phyloP scores from a whole-genome alignment of 2,797 vertebrate genomes.

The Myotis pilosus region DNA sequence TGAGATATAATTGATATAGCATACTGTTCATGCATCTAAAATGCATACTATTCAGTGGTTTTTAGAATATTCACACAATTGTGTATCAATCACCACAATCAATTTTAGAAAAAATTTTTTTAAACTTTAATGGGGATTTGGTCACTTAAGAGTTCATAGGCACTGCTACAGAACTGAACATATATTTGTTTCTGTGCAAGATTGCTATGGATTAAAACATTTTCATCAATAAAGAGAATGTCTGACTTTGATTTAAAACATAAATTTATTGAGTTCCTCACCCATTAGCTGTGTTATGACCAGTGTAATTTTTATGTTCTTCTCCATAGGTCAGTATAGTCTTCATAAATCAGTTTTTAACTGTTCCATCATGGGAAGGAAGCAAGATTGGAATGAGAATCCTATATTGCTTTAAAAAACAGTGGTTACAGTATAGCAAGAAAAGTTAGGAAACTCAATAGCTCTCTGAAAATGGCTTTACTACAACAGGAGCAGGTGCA shows the following conservation, averaged over 20 bases:
- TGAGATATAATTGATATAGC: not conserved
- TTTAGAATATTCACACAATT: conserved; percentile 31
- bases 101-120: not conserved
- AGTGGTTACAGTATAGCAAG: not conserved
- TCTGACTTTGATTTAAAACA: conserved; percentile 39
- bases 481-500: not conserved
- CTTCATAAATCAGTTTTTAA: not conserved
- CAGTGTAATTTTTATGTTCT: not conserved
- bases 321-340: not conserved
- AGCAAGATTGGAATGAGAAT: conserved; percentile 28
- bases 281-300: not conserved
- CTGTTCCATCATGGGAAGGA: not conserved
- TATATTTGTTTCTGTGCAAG: not conserved
- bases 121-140: not conserved
- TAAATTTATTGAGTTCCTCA: not conserved
- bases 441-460: not conserved
- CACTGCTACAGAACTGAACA: not conserved
- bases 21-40: not conserved
- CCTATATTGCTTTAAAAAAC: not conserved
- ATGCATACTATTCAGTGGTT: not conserved
- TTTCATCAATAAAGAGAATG: not conserved
- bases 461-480: not conserved
- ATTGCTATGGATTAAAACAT: not conserved
- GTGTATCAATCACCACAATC: not conserved
- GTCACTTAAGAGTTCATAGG: not conserved